phyloP scores from a whole-genome alignment of 2,113 vertebrate genomes.

The Eretmochelys imbricata region DNA sequence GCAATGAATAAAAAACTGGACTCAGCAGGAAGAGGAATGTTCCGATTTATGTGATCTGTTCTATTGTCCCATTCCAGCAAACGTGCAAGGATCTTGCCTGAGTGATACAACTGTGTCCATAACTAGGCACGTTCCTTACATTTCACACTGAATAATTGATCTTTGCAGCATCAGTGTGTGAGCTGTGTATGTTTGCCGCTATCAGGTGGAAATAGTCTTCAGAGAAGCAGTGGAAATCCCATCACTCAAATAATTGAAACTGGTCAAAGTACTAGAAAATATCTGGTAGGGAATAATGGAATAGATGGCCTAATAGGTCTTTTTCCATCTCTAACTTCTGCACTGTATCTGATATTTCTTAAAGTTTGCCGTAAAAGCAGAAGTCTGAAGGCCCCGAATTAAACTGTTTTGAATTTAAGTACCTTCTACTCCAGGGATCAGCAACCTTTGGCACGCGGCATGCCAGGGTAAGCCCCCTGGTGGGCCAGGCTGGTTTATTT shows the following conservation, averaged over 20 bases:
- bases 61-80: not conserved
- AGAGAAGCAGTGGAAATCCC: not conserved
- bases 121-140: not conserved
- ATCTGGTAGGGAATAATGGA: not conserved
- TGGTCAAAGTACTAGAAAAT: not conserved
- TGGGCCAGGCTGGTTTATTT: too few species aligned
- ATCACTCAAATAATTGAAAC: not conserved
- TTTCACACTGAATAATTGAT: not conserved
- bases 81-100: not conserved
- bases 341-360: not conserved
- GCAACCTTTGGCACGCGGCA: too few species aligned
- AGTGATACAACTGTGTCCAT: not conserved
- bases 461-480: too few species aligned
- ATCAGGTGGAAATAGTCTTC: not conserved
- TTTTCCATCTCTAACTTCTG: not conserved
- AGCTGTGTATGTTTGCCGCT: not conserved
- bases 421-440: not conserved
- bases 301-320: not conserved
- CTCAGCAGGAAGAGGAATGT: slow-evolving; percentile 11
- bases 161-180: not conserved
- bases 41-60: not conserved
- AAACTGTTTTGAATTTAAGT: not conserved
- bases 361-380: not conserved
- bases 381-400: not conserved
- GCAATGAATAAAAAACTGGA: slow-evolving; percentile 27